Percentiles rank a stretch among this genome's conserved stretches.
These are phyloP conservation scores for Phataginus tricuspis DNA, from an alignment of 2,797 vertebrate species.

Conservation along the genomic window DNA sequence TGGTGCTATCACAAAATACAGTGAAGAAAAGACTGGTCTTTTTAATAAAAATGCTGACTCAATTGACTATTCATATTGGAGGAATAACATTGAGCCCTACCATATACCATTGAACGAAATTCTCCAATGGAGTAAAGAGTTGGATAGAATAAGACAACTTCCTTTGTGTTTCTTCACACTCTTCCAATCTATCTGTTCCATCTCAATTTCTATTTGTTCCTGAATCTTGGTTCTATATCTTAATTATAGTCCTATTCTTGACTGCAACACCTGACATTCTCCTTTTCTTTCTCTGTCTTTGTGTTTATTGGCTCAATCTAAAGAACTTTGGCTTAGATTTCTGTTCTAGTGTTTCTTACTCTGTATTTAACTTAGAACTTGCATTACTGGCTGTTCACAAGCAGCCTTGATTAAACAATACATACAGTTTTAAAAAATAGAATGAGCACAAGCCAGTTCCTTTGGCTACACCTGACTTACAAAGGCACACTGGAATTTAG, in stretches of 20 bases:
- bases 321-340: background rate
- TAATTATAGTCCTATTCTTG: background rate
- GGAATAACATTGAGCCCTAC: background rate
- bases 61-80: background rate
- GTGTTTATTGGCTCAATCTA: background rate
- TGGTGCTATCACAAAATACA: background rate
- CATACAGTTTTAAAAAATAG: background rate
- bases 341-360: background rate
- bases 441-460: background rate
- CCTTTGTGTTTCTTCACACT: background rate
- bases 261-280: background rate
- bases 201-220: background rate
- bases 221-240: background rate
- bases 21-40: background rate
- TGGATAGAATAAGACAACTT: background rate
- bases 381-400: background rate
- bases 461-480: background rate
- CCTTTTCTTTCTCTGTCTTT: background rate
- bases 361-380: background rate
- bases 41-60: background rate
- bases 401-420: background rate
- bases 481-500: background rate
- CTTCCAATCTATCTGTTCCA: background rate
- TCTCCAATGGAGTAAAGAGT: background rate
- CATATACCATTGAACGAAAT: background rate